These are phyloP conservation scores for Contarinia nasturtii DNA, from an alignment of 1,140 invertebrate genomes.

Conservation along the genomic window DNA sequence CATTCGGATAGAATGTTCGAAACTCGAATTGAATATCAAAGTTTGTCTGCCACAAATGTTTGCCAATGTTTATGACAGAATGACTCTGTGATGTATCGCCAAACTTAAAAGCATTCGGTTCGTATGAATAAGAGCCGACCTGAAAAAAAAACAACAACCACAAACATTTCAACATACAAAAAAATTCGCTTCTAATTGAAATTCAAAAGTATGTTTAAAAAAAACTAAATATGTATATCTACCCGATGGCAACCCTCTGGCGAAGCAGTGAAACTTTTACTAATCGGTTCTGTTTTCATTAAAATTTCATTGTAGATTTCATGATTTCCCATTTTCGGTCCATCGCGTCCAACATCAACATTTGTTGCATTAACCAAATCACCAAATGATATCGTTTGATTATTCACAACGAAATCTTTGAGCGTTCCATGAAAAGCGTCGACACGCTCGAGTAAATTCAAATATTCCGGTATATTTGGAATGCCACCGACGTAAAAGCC, in stretches of 20 bases:
- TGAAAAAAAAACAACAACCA: slow-evolving; percentile 27
- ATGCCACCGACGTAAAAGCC: slow-evolving; percentile 27
- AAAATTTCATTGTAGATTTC: slow-evolving; percentile 20
- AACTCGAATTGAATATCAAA: slow-evolving; percentile 67
- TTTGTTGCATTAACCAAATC: slow-evolving; percentile 42
- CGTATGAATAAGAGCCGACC: slow-evolving; percentile 50
- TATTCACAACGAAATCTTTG: slow-evolving; percentile 60
- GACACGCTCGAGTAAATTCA: slow-evolving; percentile 13
- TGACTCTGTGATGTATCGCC: slow-evolving; percentile 62
- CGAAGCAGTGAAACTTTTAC: slow-evolving; percentile 21
- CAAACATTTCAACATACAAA: background rate
- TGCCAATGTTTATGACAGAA: slow-evolving; percentile 41
- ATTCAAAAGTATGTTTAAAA: background rate
- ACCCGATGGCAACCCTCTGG: slow-evolving; percentile 25
- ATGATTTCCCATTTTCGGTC: slow-evolving; percentile 34
- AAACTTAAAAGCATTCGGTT: slow-evolving; percentile 67
- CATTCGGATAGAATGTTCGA: slow-evolving; percentile 68
- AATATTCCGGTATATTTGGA: slow-evolving; percentile 15
- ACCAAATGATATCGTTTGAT: slow-evolving; percentile 44
- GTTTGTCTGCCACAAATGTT: slow-evolving; percentile 43
- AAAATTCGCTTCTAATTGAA: background rate
- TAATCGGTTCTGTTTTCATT: slow-evolving; percentile 23
- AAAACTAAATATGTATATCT: slow-evolving; percentile 7
- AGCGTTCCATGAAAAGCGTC: slow-evolving; percentile 57
- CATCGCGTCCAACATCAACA: slow-evolving; percentile 48